Evolutionary conservation across 2,113 vertebrate species (phyloP), one percentile per base, ranked within the genome.

Genomic region (Oreotragus oreotragus): DNA sequence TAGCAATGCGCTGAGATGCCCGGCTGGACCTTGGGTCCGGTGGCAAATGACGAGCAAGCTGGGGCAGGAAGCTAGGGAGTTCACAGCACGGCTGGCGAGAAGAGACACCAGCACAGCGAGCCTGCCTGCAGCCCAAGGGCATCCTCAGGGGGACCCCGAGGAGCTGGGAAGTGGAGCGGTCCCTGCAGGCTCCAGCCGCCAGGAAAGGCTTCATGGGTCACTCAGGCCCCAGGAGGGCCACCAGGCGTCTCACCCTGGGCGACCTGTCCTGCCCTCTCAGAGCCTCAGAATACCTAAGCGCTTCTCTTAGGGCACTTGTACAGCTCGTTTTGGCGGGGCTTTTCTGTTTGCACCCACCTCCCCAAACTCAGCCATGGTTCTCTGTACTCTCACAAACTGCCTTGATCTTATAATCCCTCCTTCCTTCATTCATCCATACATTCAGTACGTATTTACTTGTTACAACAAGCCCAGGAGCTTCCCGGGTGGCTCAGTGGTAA

Each of bases 21-120:
- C 7, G 2, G 45, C 0, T 79, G 45, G 45, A n/a, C 25, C 28
- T 13, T 1, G 25, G 80, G 27, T 23, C 62, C 7, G 0, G 2
- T 0, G 11, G 19, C 83, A 14, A 45, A 47, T 14, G 33, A 13
- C 8, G 25, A n/a, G 21, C 28, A 30, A 10, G 83, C 60, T 33
- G 16, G 43, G 49, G 30, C 66, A 16, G 36, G 45, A 70, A 14
- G 6, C 25, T 9, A 11, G 1, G 6, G 30, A 13, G 16, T 19
- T 33, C 80, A 45, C 1, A 19, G 58, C 28, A 27, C 0, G 5
- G 47, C 1, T 45, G 47, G 28, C 0, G 7, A 83, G 45, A 49
- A 58, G 28, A 47, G 19, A 53, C 11, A 3, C 12, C 7, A 13
- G 30, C 45, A 9, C 1, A 0, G 89, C 0, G 1, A 76, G 45